Conservation (phyloP, 2,888 invertebrate species). For the Acronicta aceris region DNA sequence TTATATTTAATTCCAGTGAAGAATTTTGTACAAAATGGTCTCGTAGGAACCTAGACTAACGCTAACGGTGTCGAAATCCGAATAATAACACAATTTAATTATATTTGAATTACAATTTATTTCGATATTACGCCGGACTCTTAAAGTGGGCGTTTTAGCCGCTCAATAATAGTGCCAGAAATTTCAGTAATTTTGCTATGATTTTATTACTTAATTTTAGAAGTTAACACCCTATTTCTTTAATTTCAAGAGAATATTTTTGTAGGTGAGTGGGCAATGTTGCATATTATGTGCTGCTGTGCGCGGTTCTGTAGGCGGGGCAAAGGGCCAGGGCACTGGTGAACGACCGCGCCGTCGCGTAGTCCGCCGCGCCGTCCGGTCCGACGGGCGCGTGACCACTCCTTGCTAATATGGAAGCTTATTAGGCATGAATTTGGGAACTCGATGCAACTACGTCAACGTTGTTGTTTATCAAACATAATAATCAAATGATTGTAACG, state of each 20-base stretch:
- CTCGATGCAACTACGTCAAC: conserved; percentile 36
- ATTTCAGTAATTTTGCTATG: too few relatives aligned
- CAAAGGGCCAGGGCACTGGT: conserved; percentile 71
- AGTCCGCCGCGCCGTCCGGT: conserved; percentile 57
- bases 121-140: too few relatives aligned
- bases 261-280: conserved; percentile 45
- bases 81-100: too few relatives aligned
- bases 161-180: too few relatives aligned
- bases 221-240: too few relatives aligned
- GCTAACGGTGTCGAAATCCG: too few relatives aligned
- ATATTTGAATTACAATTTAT: too few relatives aligned
- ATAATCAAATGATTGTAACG: conserved; percentile 23
- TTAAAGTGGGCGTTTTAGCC: too few relatives aligned
- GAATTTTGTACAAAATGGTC: too few relatives aligned
- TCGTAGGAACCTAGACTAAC: too few relatives aligned
- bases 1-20: too few relatives aligned
- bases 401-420: conserved; percentile 55
- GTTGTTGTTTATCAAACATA: conserved; percentile 26
- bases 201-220: too few relatives aligned
- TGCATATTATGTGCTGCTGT: conserved; percentile 3
- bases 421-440: conserved; percentile 41
- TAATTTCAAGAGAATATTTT: conserved; percentile 1
- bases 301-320: conserved; percentile 65
- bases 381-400: conserved; percentile 43
- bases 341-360: conserved; percentile 69